A percentile compares a stretch with the other conserved stretches of the same genome.
These are phyloP conservation scores for Aix galericulata DNA, from an alignment of 2,113 vertebrate genomes.

Conservation along the genomic window DNA sequence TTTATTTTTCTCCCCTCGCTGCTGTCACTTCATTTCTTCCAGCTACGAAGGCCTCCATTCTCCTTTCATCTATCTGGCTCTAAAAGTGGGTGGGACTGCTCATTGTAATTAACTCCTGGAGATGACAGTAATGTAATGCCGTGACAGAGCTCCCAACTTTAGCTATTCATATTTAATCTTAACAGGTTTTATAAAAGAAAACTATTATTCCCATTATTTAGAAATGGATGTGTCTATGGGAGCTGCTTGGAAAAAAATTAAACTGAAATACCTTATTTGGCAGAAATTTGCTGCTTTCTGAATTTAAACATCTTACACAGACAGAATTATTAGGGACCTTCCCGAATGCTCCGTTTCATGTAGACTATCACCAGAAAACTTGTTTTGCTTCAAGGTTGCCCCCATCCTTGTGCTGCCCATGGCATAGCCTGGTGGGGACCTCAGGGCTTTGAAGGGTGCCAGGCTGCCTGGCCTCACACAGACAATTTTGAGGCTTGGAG, in stretches of 20 bases:
- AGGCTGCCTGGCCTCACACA: not conserved
- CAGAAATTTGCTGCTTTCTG: not conserved
- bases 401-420: not conserved
- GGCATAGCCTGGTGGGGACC: not conserved
- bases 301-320: not conserved
- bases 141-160: conserved; percentile 49
- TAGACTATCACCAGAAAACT: not conserved
- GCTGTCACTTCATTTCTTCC: not conserved
- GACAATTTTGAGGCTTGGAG: not conserved
- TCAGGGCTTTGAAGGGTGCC: not conserved
- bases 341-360: not conserved
- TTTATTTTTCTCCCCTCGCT: not conserved
- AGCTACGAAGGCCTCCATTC: conserved; percentile 11
- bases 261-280: not conserved
- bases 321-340: not conserved
- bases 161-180: conserved; percentile 54
- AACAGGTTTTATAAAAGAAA: conserved; percentile 53
- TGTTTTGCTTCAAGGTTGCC: not conserved
- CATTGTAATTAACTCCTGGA: conserved; percentile 42
- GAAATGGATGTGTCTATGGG: not conserved
- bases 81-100: conserved; percentile 52
- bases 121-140: conserved; percentile 66
- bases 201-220: conserved; percentile 41
- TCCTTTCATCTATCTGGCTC: conserved; percentile 38
- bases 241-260: not conserved